Evolutionary conservation across 2,888 invertebrate genomes (phyloP), one percentile per base, ranked within the genome.

Genomic region (Anticlea derivata): DNA sequence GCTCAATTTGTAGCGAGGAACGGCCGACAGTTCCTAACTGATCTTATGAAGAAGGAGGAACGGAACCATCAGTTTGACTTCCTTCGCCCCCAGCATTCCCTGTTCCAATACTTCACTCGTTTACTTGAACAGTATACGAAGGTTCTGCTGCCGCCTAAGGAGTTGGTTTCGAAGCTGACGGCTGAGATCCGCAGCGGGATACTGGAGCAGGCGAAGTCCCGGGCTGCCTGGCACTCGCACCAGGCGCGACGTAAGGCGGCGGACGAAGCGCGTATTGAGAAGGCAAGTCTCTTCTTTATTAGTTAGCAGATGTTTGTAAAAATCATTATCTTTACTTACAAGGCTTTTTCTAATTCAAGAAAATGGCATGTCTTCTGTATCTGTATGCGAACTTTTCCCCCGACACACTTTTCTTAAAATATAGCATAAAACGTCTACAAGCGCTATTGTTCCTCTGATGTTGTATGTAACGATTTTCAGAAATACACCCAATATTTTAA

Each of bases 21-120:
- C 85, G 99, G 99, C 0, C 93, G 99, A 0, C 98, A 99, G 75
- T 99, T 99, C 81, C 91, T 99, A 10, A 99, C 99, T 0, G 98
- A 98, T 75, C 88, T 99, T 8, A 99, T 99, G 99, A 99, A 98
- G 77, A 94, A 98, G 11, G 99, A 99, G 75, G 98, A 98, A 75
- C 92, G 99, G 1, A 99, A 99, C 78, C 99, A 97, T 70, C 99
- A 99, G 81, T 99, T 99, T 91, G 99, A 99, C 83, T 99, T 99
- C 79, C 92, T 99, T 2, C 93, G 99, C 1, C 99, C 99, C 0
- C 99, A 99, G 73, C 99, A 99, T 89, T 98, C 98, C 0, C 92
- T 99, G 7, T 99, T 99, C 80, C 97, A 97, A 72, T 99, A 99
- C 85, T 99, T 99, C 77, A 99, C 99, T 0, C 97, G 99, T 70